A percentile compares a stretch with the other conserved stretches of the same genome.
Conservation (phyloP, 2,113 vertebrate genomes). For the Callaeas wilsoni region DNA sequence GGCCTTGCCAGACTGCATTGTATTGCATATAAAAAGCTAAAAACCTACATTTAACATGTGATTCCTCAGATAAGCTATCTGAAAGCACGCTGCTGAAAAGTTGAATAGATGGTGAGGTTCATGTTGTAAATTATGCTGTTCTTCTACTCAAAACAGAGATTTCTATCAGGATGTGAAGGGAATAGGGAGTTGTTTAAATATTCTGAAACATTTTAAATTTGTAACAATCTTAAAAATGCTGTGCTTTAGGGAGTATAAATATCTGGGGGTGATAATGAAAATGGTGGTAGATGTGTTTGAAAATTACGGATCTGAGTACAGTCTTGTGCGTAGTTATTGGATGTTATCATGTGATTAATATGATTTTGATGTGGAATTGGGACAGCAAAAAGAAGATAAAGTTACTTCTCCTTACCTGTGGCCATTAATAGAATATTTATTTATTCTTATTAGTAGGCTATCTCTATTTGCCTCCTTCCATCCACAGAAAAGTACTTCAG, state of each 20-base stretch:
- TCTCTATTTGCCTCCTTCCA: background rate
- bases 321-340: background rate
- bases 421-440: background rate
- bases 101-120: background rate
- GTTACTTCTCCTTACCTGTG: background rate
- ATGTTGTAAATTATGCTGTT: background rate
- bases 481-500: background rate
- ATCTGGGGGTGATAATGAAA: background rate
- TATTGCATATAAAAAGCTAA: background rate
- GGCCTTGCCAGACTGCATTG: background rate
- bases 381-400: background rate
- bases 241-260: background rate
- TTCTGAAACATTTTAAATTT: background rate
- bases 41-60: background rate
- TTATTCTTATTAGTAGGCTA: background rate
- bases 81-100: background rate
- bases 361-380: background rate
- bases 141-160: background rate
- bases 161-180: background rate
- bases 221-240: background rate
- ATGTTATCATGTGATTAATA: background rate
- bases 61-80: background rate
- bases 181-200: background rate
- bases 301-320: background rate
- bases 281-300: background rate